Base-by-base conservation (phyloP, 1,140 invertebrate genomes). In the Belonocnema kinseyi region DNA sequence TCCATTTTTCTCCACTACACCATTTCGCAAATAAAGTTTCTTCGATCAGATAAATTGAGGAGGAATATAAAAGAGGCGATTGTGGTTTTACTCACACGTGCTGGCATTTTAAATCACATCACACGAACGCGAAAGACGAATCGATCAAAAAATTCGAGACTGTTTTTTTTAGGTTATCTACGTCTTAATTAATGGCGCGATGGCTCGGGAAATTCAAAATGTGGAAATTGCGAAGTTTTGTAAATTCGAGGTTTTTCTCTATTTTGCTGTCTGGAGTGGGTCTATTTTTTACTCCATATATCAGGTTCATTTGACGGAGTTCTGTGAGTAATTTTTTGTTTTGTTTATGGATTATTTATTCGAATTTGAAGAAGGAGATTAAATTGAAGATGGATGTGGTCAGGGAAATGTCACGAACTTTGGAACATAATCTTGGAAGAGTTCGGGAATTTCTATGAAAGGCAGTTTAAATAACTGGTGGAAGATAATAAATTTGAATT, bases 221-320 rank as follows among this genome's bases (percentile, higher is more conserved):
- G 77, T 77, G 70, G 51, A 58, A 75, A 72, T 70, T 52, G 52
- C 50, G 3, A 73, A 71, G 46, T 81, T 87, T 4, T 73, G 72
- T 26, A 80, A 74, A 74, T 80, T 75, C 40, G 90, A 91, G 78
- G 83, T 70, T 73, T 12, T 26, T 3, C 74, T 86, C 74, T 90
- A 89, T 77, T 87, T 88, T 40, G 0, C 74, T 10, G 73, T 77
- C 17, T 91, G 90, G 88, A 85, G 14, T 5, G 72, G 79, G n/a
- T 85, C 86, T 1, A 82, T 91, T n/a, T 71, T 85, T 77, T 90
- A 89, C 76, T 89, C 88, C 0, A 83, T 88, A 70, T 90, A 90
- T 78, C 73, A 87, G 61, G 84, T 91, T 70, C 87, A 80, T 77
- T 75, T 88, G 17, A 71, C 78, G 21, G 80, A 83, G 58, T 72